phyloP scores from a whole-genome alignment of 2,113 vertebrate genomes.

The Semnornis frantzii region DNA sequence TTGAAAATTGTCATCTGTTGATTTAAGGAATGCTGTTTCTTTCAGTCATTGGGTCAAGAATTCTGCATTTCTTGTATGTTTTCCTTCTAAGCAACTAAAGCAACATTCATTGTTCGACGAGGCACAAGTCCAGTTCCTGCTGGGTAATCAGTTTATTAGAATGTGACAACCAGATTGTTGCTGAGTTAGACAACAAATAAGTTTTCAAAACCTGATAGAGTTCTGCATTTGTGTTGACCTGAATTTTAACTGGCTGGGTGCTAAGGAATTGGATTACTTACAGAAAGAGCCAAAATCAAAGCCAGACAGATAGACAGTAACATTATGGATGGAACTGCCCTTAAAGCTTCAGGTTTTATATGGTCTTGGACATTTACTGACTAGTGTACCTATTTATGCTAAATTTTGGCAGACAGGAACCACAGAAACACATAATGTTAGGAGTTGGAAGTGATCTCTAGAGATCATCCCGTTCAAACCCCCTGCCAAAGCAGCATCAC shows the following conservation, averaged over 20 bases:
- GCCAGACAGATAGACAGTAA: not conserved
- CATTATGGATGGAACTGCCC: not conserved
- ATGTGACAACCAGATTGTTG: constrained; percentile 2
- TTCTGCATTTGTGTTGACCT: not conserved
- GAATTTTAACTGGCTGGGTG: constrained; percentile 12
- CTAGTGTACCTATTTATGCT: not conserved
- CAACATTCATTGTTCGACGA: not conserved
- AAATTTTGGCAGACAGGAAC: not conserved
- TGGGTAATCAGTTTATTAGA: not conserved
- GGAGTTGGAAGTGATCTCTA: no score
- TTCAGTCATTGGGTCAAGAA: constrained; percentile 16
- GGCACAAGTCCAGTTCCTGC: constrained; percentile 6
- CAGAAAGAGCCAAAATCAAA: not conserved
- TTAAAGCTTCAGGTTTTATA: not conserved
- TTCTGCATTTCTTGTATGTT: constrained; percentile 1
- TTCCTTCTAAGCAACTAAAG: constrained; percentile 18
- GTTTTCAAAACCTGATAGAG: not conserved
- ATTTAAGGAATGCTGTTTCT: constrained; percentile 15
- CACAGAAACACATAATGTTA: no score
- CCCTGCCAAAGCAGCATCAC: no score
- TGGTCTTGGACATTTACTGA: not conserved
- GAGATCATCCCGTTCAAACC: no score
- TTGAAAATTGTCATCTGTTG: constrained; percentile 34
- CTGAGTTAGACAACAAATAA: constrained; percentile 16
- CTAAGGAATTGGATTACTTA: not conserved